Evolutionary conservation across 2,888 invertebrate species (phyloP), one percentile per base, ranked within the genome.

Genomic region (Spilarctia lutea): DNA sequence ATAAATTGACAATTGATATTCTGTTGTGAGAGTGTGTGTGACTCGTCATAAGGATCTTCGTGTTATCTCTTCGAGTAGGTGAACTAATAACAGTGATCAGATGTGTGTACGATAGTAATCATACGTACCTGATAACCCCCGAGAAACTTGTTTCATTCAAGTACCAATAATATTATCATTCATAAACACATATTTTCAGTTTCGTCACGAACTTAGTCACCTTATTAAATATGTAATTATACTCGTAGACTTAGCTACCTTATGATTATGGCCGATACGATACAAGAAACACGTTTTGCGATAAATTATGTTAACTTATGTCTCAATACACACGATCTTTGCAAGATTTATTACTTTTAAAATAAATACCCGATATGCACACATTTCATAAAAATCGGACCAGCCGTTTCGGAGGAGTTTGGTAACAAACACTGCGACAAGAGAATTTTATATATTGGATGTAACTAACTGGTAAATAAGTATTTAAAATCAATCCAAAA

Each of bases 121-220:
- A 63, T 18, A 63, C 18, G 18, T 63, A 63, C 30, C 16, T 18
- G 63, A 63, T 63, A 63, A 63, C 63, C 63, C 30, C 63, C 16
- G 30, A 63, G 63, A 8, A 63, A 63, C 63, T 63, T 63, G 30
- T 63, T 63, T 63, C 63, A 30, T 63, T 63, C 30, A 63, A 63
- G 18, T 30, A 18, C 30, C 63, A 30, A 18, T 16, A 63, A 30
- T 63, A 30, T 63, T 4, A 63, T 63, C 63, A 30, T 63, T 63
- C 8, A 63, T 63, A 63, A 63, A 63, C 63, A 63, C 30, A 63
- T 63, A 63, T 30, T 30, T 63, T 30, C 63, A 18, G 30, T 63
- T 63, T 30, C 63, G 18, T 63, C 63, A 63, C 63, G 18, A 63
- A 63, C 63, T 63, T 8, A 63, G 30, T 8, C 63, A 30, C 30